Evolutionary conservation across 2,888 invertebrate genomes (phyloP), one percentile per base, ranked within the genome.

Genomic region (Aplocera efformata): DNA sequence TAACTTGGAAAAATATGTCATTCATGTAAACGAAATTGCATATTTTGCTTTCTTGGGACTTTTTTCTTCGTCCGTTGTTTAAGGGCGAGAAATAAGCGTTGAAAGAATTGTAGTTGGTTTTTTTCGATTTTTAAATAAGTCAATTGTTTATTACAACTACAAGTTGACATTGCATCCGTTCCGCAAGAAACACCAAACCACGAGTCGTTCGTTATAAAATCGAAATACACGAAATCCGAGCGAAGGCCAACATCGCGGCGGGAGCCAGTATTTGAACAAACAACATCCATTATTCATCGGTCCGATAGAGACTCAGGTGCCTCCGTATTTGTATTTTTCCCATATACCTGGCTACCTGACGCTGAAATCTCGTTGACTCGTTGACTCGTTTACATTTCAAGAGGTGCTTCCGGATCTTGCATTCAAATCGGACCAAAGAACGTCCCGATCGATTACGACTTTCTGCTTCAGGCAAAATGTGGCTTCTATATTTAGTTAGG

Each of bases 121-220:
- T n/a, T n/a, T n/a, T n/a, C n/a, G n/a, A n/a, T n/a, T n/a, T n/a
- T n/a, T n/a, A n/a, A n/a, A n/a, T n/a, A n/a, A n/a, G n/a, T n/a
- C n/a, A n/a, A n/a, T n/a, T n/a, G n/a, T n/a, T n/a, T n/a, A n/a
- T n/a, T n/a, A n/a, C n/a, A n/a, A n/a, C n/a, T n/a, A n/a, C n/a
- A n/a, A n/a, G n/a, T n/a, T n/a, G n/a, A n/a, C n/a, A n/a, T 8
- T 2, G 13, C 13, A 5, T 2, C 13, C 13, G 13, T 17, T 3
- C 2, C 13, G 5, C 13, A 17, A 17, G 3, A 5, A 17, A 17
- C 5, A 17, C 13, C 13, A 5, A 17, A 17, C 2, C 5, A 17
- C 5, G 5, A 17, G 65, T 60, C 52, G 57, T 56, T 50, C 50
- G 45, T 59, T 65, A 66, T 67, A 67, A 69, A 72, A 69, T 58